Evolutionary conservation across 1,140 invertebrate genomes (phyloP).

Genomic region (Penaeus japonicus): DNA sequence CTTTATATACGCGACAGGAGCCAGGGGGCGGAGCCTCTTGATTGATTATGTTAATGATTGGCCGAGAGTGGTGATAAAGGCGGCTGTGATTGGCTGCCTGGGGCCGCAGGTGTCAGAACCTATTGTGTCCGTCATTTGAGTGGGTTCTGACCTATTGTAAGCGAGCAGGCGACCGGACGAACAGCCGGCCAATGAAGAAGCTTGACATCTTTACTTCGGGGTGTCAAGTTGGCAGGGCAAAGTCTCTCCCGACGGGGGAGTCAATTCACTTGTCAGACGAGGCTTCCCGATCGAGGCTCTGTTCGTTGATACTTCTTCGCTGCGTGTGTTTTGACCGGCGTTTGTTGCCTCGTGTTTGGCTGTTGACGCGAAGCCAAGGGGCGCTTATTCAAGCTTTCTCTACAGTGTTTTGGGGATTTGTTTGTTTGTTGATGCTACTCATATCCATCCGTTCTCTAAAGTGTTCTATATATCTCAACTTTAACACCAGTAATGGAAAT

Average conservation of each 20-base stretch:
- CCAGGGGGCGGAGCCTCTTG: constrained; percentile 54
- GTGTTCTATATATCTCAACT: no score
- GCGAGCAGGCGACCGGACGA: constrained; percentile 17
- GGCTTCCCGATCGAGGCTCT: no score
- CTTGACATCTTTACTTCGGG: constrained; percentile 18
- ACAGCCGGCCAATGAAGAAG: constrained; percentile 36
- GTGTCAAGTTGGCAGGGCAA: background rate
- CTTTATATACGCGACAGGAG: constrained; percentile 41
- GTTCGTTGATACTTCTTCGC: no score
- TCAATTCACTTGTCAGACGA: no score
- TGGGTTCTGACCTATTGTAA: constrained; percentile 53
- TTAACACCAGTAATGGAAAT: no score
- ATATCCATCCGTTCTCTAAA: no score
- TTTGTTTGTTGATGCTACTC: no score
- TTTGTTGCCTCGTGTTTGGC: background rate
- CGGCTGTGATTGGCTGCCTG: constrained; percentile 57
- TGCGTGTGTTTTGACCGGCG: no score
- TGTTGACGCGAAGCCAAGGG: no score
- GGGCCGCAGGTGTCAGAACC: constrained; percentile 57
- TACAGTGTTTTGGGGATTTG: no score
- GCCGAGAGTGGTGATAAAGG: constrained; percentile 54
- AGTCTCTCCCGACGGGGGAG: background rate
- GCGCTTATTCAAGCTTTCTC: no score
- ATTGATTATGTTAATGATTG: constrained; percentile 61
- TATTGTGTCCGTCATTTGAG: constrained; percentile 58